Evolutionary conservation across 2,113 vertebrate genomes (phyloP).

Genomic region (Leptosomus discolor): DNA sequence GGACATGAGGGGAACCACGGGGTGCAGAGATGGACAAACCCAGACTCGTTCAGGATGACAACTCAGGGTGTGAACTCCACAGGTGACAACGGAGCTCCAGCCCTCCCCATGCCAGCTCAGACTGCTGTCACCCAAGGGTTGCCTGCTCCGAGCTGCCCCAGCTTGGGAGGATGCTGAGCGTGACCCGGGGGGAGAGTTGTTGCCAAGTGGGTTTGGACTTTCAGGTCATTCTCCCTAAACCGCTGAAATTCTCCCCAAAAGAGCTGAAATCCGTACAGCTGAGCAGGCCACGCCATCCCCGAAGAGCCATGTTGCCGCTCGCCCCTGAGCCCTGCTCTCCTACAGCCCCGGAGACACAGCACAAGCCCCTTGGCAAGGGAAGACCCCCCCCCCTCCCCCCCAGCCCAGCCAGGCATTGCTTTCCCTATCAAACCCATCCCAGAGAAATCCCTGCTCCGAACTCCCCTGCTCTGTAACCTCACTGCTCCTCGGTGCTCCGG

Average conservation of each 20-base stretch:
- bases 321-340: background rate
- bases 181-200: background rate
- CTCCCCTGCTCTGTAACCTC: accelerated
- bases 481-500: accelerated
- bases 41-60: accelerated
- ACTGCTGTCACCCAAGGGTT: accelerated
- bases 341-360: accelerated
- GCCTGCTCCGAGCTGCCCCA: background rate
- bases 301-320: accelerated
- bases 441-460: accelerated
- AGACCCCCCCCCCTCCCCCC: accelerated
- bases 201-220: background rate
- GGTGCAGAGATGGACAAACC: accelerated
- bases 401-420: accelerated
- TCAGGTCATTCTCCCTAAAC: background rate
- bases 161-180: background rate
- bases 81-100: background rate
- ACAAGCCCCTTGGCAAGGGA: accelerated
- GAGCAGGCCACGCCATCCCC: accelerated
- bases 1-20: accelerated
- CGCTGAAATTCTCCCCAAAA: background rate
- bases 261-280: background rate
- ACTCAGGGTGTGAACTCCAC: too few relatives aligned
- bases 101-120: background rate
- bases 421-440: background rate